Evolutionary conservation across 2,888 invertebrate species (phyloP).

Genomic region (Sminthurides aquaticus): DNA sequence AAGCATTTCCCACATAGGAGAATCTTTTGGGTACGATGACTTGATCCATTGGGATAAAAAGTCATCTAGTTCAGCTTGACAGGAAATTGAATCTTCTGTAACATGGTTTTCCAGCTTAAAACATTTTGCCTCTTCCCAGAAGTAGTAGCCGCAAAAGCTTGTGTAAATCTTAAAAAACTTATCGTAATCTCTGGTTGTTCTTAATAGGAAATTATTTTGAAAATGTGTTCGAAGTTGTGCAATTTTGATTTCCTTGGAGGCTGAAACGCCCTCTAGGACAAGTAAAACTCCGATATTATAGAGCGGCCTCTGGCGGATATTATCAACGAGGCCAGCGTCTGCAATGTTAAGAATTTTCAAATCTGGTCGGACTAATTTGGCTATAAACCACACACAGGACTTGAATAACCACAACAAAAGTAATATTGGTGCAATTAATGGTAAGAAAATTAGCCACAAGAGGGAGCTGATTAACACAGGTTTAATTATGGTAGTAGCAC

Average conservation of each 20-base stretch:
- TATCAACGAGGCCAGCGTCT: conserved; percentile 6
- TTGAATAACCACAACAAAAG: conserved; percentile 4
- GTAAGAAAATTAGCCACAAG: too few species aligned
- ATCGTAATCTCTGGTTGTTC: background rate
- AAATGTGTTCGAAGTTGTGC: conserved; percentile 3
- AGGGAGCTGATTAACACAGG: too few species aligned
- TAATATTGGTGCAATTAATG: too few species aligned
- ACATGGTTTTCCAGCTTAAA: conserved; percentile 7
- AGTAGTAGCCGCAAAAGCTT: conserved; percentile 11
- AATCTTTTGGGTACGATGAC: conserved; percentile 1
- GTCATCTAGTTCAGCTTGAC: background rate
- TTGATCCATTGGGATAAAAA: conserved; percentile 7
- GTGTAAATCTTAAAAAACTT: conserved; percentile 9
- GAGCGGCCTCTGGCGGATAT: background rate
- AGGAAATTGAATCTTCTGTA: background rate
- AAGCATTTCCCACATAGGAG: conserved; percentile 11
- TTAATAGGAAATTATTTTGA: background rate
- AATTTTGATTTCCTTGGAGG: background rate
- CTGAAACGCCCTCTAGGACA: background rate
- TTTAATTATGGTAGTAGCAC: too few species aligned
- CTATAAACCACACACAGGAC: background rate
- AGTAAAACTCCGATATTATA: conserved; percentile 13
- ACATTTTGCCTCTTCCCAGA: conserved; percentile 4
- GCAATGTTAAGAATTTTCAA: background rate
- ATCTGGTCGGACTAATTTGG: background rate